Evolutionary conservation across 2,113 vertebrate species (phyloP).

Genomic region (Thomomys bottae): DNA sequence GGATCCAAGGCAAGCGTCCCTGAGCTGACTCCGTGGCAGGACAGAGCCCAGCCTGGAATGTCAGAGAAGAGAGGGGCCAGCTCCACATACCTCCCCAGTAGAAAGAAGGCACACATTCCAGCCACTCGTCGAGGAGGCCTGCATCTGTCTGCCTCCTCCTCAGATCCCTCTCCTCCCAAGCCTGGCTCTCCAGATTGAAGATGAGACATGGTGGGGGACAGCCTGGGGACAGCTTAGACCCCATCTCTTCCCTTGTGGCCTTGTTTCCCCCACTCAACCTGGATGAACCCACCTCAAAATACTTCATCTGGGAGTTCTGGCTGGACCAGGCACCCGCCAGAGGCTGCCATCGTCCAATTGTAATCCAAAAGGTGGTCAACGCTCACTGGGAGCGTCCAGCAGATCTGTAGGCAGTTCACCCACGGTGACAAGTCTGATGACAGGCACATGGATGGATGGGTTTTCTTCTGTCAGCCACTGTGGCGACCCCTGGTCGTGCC

Average conservation of each 20-base stretch:
- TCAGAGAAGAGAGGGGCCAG: rapidly evolving
- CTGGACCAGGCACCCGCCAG: neutral
- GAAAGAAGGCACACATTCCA: no score
- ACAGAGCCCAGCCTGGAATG: neutral
- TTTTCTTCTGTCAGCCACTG: neutral
- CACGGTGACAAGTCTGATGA: neutral
- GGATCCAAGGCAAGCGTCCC: neutral
- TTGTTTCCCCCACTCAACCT: neutral
- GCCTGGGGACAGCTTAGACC: no score
- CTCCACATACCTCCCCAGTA: neutral
- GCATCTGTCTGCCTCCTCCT: neutral
- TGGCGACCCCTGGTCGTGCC: neutral
- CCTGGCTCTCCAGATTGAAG: no score
- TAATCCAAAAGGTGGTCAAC: neutral
- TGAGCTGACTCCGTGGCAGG: neutral
- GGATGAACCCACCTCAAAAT: neutral
- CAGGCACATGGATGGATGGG: neutral
- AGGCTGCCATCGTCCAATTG: rapidly evolving
- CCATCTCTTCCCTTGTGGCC: rapidly evolving
- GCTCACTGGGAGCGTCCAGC: neutral
- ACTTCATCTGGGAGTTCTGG: neutral
- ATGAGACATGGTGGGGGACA: no score
- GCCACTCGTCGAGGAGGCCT: no score
- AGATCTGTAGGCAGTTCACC: neutral
- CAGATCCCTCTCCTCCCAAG: neutral